Evolutionary conservation across 2,888 invertebrate genomes (phyloP), one percentile per base, ranked within the genome.

Genomic region (Laspeyria flexula): DNA sequence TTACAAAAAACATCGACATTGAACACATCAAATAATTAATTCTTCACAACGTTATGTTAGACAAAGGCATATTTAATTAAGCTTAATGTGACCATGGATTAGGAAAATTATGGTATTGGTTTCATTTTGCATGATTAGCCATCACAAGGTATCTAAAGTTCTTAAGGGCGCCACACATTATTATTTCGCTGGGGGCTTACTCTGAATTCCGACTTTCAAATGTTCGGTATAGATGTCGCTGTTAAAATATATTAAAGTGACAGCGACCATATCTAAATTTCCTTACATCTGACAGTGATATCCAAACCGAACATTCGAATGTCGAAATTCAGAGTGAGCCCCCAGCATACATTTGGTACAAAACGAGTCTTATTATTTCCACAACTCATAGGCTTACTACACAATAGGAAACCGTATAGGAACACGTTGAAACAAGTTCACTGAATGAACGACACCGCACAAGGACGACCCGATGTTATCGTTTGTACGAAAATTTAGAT

Each of bases 1-100:
- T 65, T 67, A 80, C 77, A 82, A 77, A 68, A 66, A 67, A 43
- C 46, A 37, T 50, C 55, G 85, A 79, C 85, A 86, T 85, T 88
- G 85, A 86, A 85, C 80, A 49, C 65, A 43, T 51, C 6, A 46
- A 72, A 69, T 77, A 80, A 81, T 68, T 77, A 80, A 81, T 79
- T 77, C 79, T 79, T 74, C 55, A 52, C 75, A 75, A 58, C 40
- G 31, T 76, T 80, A 74, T 75, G 73, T 75, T 79, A 85, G 81
- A 86, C 87, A 85, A 86, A 84, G 80, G 81, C 71, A 72, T 77
- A 77, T 82, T 81, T 85, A 85, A 86, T 86, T 84, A 80, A 64
- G 25, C 37, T 18, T 73, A 62, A 52, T 64, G 52, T 12, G 55
- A 48, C 56, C 11, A 55, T 1, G 10, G 29, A 13, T 37, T 33